Percentiles rank a stretch among this genome's conserved stretches.
phyloP scores from a whole-genome alignment of 1,140 invertebrate genomes.

The Sogatella furcifera region DNA sequence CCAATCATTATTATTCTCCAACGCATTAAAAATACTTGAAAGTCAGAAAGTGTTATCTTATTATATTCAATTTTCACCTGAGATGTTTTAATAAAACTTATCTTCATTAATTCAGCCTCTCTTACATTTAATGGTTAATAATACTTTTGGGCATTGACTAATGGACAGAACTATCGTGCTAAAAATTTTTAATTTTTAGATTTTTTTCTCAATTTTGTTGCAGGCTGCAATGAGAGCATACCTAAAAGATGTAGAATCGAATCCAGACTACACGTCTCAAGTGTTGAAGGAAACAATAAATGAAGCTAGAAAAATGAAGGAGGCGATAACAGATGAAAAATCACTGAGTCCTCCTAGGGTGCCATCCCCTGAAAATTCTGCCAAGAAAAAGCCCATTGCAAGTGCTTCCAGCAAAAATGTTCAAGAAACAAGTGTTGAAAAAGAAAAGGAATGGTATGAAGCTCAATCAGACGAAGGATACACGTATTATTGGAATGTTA shows the following conservation, averaged over 20 bases:
- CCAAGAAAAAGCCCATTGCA: conserved; percentile 22
- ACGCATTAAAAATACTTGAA: too few species aligned
- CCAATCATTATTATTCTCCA: too few species aligned
- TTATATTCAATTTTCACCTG: too few species aligned
- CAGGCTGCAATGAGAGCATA: conserved; percentile 72
- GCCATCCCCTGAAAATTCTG: background rate
- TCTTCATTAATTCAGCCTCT: too few species aligned
- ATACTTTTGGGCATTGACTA: too few species aligned
- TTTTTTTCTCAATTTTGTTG: too few species aligned
- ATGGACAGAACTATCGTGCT: too few species aligned
- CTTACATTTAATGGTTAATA: too few species aligned
- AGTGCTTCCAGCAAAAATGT: conserved; percentile 26
- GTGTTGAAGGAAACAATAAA: conserved; percentile 25
- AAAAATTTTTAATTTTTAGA: too few species aligned
- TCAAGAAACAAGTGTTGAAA: background rate
- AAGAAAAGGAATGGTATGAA: conserved; percentile 52
- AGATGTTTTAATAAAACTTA: too few species aligned
- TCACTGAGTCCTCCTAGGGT: too few species aligned
- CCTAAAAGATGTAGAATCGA: conserved; percentile 60
- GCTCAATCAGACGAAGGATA: conserved; percentile 55
- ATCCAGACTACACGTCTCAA: conserved; percentile 58
- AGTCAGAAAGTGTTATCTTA: too few species aligned
- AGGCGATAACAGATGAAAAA: conserved; percentile 19
- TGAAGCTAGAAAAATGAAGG: conserved; percentile 15
- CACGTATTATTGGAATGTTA: conserved; percentile 69